Evolutionary conservation across 2,113 vertebrate species (phyloP), one percentile per base, ranked within the genome.

Genomic region (Zootoca vivipara): DNA sequence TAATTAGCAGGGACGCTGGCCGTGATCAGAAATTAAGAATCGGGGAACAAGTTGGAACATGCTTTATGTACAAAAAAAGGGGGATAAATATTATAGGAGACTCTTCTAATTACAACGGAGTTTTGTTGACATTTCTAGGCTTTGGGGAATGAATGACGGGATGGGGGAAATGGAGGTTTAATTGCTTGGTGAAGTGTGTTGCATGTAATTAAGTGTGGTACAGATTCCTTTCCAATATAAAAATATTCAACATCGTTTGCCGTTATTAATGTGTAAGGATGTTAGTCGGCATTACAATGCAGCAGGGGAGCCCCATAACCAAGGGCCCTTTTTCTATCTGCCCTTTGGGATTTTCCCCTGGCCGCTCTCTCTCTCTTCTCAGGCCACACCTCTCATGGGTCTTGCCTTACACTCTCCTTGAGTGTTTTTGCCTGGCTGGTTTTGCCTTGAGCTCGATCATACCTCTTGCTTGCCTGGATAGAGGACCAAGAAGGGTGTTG

Each of bases 1-100:
- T 94, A 96, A 96, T 96, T 95, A 96, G 94, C 75, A 80, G 33
- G 62, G 67, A 88, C 87, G 80, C 84, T 77, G 22, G 80, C 88
- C 85, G 85, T 26, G 70, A 91, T 89, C 89, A 91, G 87, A 94
- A 93, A 90, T 91, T 84, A 91, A 91, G 90, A 90, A 87, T 64
- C 62, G 62, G 1, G 74, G 40, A 87, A 86, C 96, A 95, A 93
- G 97, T 92, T 13, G 20, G 91, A 88, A 91, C 96, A 92, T 28
- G 96, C 87, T 94, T 88, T 5, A 0, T 28, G 84, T 52, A 58
- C 1, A 22, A 82, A 87, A 72, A 70, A 74, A 64, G 67, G 35
- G 67, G 62, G 40, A 85, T 78, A 82, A 62, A 78, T 20, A 7
- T 7, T 0, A 9, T 24, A 9, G 1, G 38, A 30, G 80, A 33